Evolutionary conservation across 2,797 vertebrate species (phyloP).

Genomic region (Protonibea diacanthus): DNA sequence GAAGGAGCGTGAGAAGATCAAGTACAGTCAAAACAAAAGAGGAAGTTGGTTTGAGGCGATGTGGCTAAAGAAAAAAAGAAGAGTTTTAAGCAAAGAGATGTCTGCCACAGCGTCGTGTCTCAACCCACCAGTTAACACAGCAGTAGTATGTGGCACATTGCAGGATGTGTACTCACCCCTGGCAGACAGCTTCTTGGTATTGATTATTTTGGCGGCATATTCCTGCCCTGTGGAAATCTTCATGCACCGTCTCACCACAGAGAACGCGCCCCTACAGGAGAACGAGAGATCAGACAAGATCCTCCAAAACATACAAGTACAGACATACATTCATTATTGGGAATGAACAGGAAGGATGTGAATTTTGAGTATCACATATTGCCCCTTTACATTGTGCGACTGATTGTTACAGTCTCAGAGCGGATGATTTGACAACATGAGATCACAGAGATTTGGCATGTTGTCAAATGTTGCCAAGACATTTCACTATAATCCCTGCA

Average conservation of each 20-base stretch:
- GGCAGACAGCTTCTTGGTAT: conserved; percentile 98
- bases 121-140: neutral
- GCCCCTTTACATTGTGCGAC: too few relatives aligned
- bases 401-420: too few relatives aligned
- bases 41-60: conserved; percentile 22
- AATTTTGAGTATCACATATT: too few relatives aligned
- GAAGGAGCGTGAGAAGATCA: conserved; percentile 10
- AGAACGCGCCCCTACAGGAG: conserved; percentile 93
- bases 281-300: neutral
- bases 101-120: neutral
- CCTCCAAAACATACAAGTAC: neutral
- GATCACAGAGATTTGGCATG: too few relatives aligned
- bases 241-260: conserved; percentile 96
- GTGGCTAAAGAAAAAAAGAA: conserved; percentile 4
- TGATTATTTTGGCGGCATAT: conserved; percentile 98
- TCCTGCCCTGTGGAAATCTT: conserved; percentile 97
- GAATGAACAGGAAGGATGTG: too few relatives aligned
- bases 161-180: conserved; percentile 87
- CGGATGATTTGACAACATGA: too few relatives aligned
- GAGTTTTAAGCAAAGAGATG: neutral
- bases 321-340: neutral
- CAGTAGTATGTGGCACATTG: neutral
- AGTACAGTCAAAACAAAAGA: neutral
- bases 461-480: too few relatives aligned
- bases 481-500: too few relatives aligned